Conservation (phyloP, 2,888 invertebrate species). For the Mythimna impura region DNA sequence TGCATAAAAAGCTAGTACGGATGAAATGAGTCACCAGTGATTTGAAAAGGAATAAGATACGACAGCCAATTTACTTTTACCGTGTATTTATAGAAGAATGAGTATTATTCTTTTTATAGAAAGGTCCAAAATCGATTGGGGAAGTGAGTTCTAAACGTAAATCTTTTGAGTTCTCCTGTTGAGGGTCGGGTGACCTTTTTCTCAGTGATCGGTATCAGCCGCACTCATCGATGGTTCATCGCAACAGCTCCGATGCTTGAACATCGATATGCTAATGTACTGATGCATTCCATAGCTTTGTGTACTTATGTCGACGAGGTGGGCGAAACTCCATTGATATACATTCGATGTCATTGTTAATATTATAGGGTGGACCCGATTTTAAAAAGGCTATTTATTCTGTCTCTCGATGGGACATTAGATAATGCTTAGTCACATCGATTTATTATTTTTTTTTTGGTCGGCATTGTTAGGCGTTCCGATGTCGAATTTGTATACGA, state of each 20-base stretch:
- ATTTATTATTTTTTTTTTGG: slow-evolving; percentile 69
- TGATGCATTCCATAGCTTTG: slow-evolving; percentile 84
- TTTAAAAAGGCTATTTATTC: slow-evolving; percentile 87
- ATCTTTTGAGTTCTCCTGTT: slow-evolving; percentile 68
- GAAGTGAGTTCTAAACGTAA: slow-evolving; percentile 44
- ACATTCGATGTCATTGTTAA: slow-evolving; percentile 87
- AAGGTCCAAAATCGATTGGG: slow-evolving; percentile 68
- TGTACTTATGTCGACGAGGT: slow-evolving; percentile 89
- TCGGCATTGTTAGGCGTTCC: slow-evolving; percentile 62
- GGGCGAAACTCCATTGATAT: slow-evolving; percentile 89
- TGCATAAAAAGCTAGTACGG: slow-evolving; percentile 78
- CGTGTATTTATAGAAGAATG: slow-evolving; percentile 26
- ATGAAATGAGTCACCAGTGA: slow-evolving; percentile 85
- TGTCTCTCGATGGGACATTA: slow-evolving; percentile 79
- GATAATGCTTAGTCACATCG: slow-evolving; percentile 82
- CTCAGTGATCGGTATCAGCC: slow-evolving; percentile 84
- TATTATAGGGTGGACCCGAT: slow-evolving; percentile 83
- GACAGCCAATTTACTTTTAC: slow-evolving; percentile 64
- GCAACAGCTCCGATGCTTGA: slow-evolving; percentile 84
- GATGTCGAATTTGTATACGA: slow-evolving; percentile 68
- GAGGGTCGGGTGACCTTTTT: slow-evolving; percentile 84
- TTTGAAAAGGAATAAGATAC: slow-evolving; percentile 83
- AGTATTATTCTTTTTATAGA: slow-evolving; percentile 56
- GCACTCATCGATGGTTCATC: slow-evolving; percentile 81
- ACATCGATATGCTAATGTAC: slow-evolving; percentile 86